Base-by-base conservation (phyloP, 2,797 vertebrate species). In the Loris lydekkerianus region DNA sequence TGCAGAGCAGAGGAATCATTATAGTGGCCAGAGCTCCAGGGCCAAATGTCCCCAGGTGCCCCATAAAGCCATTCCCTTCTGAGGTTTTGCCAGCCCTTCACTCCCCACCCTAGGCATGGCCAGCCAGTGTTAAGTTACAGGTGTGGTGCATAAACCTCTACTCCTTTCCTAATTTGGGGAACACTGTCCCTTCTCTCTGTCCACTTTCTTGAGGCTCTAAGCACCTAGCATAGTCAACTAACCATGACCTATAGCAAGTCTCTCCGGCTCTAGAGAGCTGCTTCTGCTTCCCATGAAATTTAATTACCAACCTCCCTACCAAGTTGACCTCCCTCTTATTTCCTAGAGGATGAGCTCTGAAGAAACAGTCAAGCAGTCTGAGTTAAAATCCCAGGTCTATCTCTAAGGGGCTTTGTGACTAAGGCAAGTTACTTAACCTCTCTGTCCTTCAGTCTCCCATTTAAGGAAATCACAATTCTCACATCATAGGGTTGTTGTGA, bases 61-160 rank as follows among this genome's bases (percentile, higher is more conserved):
- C 18, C 65, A 23, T 27, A 49, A 49, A 78, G 13, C 34, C 67
- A 70, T 70, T 60, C 21, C 37, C 31, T 92, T 29, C 67, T 70
- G 40, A 63, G 67, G 27, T 63, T 7, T 72, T 75, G 29, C 40
- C 67, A 65, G 21, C 14, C 40, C 40, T 23, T 69, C 31, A 43
- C 25, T 69, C 2, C 53, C 40, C 8, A 23, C 25, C 40, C 40
- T 29, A 46, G 58, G 60, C 7, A 8, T 31, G 63, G 60, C 4
- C 60, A 23, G 1, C 7, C n/a, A 1, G 37, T 46, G 67, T n/a
- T 3, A 2, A 31, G 18, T 18, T 20, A 43, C 7, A 0, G 1
- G 10, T 60, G 29, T n/a, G 18, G 13, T 10, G 65, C 56, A 56
- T 3, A 31, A 53, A n/a, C 10, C 31, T 56, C 34, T 29, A 20